phyloP scores from a whole-genome alignment of 2,888 invertebrate genomes.

The Napeogenes sylphis region DNA sequence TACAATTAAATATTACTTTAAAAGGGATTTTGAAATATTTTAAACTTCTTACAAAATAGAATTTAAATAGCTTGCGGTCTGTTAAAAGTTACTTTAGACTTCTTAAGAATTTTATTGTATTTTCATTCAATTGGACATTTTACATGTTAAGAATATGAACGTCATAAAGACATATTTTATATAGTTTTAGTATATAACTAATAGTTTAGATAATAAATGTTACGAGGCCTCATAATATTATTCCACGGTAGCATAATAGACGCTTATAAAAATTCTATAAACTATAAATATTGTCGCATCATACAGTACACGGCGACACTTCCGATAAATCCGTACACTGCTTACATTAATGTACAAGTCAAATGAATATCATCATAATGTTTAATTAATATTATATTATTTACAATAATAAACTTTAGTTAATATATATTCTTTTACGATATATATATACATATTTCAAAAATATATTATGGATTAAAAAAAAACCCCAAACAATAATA shows the following conservation, averaged over 20 bases:
- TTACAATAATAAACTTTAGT: neutral
- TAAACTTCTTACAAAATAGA: slow-evolving; percentile 17
- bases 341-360: neutral
- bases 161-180: no score
- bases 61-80: slow-evolving; percentile 1
- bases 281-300: slow-evolving; percentile 47
- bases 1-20: slow-evolving; percentile 47
- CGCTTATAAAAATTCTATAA: slow-evolving; percentile 34
- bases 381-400: neutral
- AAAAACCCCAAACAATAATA: neutral
- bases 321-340: slow-evolving; percentile 34
- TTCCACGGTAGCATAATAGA: slow-evolving; percentile 51
- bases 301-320: slow-evolving; percentile 37
- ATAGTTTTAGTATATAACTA: no score
- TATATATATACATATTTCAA: no score
- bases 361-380: no score
- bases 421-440: no score
- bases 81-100: neutral
- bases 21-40: slow-evolving; percentile 36
- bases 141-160: no score
- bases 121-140: no score
- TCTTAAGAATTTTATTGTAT: no score
- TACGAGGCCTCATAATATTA: slow-evolving; percentile 30
- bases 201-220: slow-evolving; percentile 20
- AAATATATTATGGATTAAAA: no score